These are phyloP conservation scores for Anguilla marmorata DNA, from an alignment of 2,797 vertebrate species.

Conservation along the genomic window DNA sequence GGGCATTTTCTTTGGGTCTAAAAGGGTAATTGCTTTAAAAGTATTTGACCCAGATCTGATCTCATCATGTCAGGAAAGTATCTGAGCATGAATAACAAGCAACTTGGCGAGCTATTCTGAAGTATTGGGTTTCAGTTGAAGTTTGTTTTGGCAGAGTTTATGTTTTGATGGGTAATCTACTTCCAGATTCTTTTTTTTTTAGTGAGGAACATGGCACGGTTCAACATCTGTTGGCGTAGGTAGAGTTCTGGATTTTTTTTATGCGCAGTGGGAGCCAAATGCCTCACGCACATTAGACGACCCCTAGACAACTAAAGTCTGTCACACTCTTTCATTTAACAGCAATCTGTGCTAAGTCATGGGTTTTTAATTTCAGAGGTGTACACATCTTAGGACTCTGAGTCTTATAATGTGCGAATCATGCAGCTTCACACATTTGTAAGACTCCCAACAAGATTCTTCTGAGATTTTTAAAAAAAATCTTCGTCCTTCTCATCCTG, in stretches of 20 bases:
- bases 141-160: neutral
- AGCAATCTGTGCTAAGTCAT: no score
- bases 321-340: no score
- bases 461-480: no score
- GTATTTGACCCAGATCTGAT: neutral
- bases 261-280: neutral
- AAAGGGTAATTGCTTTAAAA: neutral
- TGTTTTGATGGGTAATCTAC: neutral
- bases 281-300: no score
- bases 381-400: no score
- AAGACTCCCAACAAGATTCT: no score
- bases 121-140: neutral
- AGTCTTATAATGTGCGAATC: no score
- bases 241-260: neutral
- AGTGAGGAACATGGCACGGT: neutral
- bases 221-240: neutral
- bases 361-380: no score
- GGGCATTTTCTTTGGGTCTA: neutral
- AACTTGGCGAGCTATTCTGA: neutral
- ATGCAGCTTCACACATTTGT: no score
- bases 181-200: neutral
- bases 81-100: neutral
- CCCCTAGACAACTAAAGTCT: no score
- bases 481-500: no score
- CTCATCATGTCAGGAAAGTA: neutral